Evolutionary conservation across 2,888 invertebrate genomes (phyloP).

Genomic region (Chrysolina haemoptera): DNA sequence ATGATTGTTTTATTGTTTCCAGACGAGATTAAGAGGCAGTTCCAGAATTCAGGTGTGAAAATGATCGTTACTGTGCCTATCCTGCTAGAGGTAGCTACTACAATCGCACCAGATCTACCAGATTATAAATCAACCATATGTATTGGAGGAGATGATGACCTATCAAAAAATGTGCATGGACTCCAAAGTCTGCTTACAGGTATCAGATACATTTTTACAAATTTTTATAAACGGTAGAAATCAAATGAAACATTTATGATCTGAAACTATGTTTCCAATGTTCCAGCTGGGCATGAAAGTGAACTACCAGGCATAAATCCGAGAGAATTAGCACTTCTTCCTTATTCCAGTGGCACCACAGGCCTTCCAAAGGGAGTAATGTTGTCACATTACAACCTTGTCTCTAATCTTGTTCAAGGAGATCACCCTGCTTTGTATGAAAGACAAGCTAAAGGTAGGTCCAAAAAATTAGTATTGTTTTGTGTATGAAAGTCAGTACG

Average conservation of each 20-base stretch:
- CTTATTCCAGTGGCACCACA: conserved; percentile 84
- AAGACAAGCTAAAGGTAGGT: conserved; percentile 56
- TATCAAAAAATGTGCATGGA: conserved; percentile 66
- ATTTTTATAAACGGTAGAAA: not conserved
- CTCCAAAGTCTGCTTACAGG: conserved; percentile 65
- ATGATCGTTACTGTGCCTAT: conserved; percentile 77
- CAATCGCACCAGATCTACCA: conserved; percentile 72
- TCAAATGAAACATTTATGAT: not conserved
- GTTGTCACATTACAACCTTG: conserved; percentile 80
- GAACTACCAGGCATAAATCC: conserved; percentile 70
- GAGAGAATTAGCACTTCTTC: conserved; percentile 73
- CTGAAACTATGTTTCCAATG: not conserved
- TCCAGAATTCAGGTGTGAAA: conserved; percentile 76
- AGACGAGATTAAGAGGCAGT: conserved; percentile 79
- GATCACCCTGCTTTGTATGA: conserved; percentile 61
- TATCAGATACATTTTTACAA: conserved; percentile 8
- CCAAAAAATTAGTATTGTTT: too few species aligned
- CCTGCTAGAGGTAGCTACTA: conserved; percentile 75
- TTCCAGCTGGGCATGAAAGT: conserved; percentile 63
- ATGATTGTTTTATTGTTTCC: conserved; percentile 53
- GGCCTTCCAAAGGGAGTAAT: conserved; percentile 87
- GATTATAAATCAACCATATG: conserved; percentile 77
- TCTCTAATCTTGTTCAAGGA: conserved; percentile 67
- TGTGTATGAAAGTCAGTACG: too few species aligned
- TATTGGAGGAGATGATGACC: conserved; percentile 76